Conservation (phyloP, 2,888 invertebrate genomes). For the Limnephilus auricula region DNA sequence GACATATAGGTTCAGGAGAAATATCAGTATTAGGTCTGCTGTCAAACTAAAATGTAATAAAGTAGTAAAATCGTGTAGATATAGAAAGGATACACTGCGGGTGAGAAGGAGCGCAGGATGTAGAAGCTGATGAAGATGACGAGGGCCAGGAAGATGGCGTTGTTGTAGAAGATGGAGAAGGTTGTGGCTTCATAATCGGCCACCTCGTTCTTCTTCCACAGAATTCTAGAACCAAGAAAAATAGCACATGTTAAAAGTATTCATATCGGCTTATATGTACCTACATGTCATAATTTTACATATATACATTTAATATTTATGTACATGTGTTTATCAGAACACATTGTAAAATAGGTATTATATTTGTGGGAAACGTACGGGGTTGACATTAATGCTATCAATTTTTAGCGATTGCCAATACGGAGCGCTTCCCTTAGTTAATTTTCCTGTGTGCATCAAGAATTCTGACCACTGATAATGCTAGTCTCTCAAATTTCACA, state of each 20-base stretch:
- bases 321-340: neutral
- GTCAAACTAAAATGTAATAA: neutral
- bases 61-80: neutral
- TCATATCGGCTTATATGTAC: neutral
- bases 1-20: neutral
- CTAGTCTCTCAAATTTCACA: constrained; percentile 56
- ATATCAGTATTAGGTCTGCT: neutral
- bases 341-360: neutral
- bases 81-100: constrained; percentile 79
- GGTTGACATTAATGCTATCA: constrained; percentile 44
- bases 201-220: constrained; percentile 99
- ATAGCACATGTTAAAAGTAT: neutral
- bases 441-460: constrained; percentile 57
- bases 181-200: constrained; percentile 99
- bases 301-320: too few relatives aligned
- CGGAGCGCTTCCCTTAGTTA: constrained; percentile 50
- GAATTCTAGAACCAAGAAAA: constrained; percentile 81
- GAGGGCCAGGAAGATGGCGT: constrained; percentile 95
- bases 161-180: constrained; percentile 99
- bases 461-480: constrained; percentile 41
- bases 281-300: too few relatives aligned
- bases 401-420: constrained; percentile 46
- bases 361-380: constrained; percentile 51
- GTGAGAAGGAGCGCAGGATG: constrained; percentile 91
- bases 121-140: constrained; percentile 97